A percentile compares a stretch with the other conserved stretches of the same genome.
phyloP scores from a whole-genome alignment of 2,113 vertebrate genomes.

The Lamprologus callipterus region DNA sequence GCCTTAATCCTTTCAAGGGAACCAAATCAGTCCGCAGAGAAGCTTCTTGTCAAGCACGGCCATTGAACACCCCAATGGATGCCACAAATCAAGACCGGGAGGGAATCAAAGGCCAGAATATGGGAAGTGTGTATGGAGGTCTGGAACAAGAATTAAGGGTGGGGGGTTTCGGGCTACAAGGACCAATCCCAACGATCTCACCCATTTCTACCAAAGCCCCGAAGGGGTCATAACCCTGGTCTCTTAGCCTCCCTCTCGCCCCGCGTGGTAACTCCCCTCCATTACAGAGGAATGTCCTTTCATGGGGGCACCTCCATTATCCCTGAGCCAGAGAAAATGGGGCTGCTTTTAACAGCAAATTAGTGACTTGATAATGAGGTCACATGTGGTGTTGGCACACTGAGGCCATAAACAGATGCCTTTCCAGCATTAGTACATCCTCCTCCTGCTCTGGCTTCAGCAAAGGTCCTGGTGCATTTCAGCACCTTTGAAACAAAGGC shows the following conservation, averaged over 20 bases:
- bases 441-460: neutral
- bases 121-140: slow-evolving; percentile 73
- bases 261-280: slow-evolving; percentile 57
- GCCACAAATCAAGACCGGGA: slow-evolving; percentile 82
- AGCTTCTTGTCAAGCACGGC: slow-evolving; percentile 82
- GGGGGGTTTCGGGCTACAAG: neutral
- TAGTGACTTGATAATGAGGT: slow-evolving; percentile 72
- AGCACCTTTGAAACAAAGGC: neutral
- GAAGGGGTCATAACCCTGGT: slow-evolving; percentile 62
- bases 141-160: neutral
- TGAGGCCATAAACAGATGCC: slow-evolving; percentile 56
- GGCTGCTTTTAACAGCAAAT: slow-evolving; percentile 70
- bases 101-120: slow-evolving; percentile 91
- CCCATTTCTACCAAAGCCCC: slow-evolving; percentile 44
- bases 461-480: neutral
- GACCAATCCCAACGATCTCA: slow-evolving; percentile 59
- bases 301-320: slow-evolving; percentile 58
- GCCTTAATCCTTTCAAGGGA: slow-evolving; percentile 92
- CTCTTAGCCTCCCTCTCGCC: slow-evolving; percentile 19
- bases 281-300: slow-evolving; percentile 72
- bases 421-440: slow-evolving; percentile 15
- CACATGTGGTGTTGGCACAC: slow-evolving; percentile 52
- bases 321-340: slow-evolving; percentile 56
- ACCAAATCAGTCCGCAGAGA: slow-evolving; percentile 84
- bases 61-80: slow-evolving; percentile 79